Evolutionary conservation across 2,888 invertebrate species (phyloP).

Genomic region (Celastrina argiolus): DNA sequence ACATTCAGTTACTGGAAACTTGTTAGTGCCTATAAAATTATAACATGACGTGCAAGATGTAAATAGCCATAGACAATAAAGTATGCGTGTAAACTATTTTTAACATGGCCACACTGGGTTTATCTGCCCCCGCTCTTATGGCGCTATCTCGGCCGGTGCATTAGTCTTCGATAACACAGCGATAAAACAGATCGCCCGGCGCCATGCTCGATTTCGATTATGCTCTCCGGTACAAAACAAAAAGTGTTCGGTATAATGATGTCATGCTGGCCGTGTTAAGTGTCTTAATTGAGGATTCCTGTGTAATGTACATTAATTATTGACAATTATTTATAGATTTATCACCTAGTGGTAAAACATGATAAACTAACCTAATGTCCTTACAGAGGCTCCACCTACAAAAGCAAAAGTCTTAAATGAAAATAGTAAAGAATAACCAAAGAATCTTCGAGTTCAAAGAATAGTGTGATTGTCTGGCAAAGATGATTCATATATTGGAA

Average conservation of each 20-base stretch:
- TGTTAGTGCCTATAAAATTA: neutral
- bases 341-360: neutral
- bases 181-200: constrained; percentile 75
- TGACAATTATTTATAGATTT: constrained; percentile 23
- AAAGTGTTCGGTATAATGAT: constrained; percentile 70
- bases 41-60: neutral
- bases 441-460: no score
- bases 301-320: constrained; percentile 41
- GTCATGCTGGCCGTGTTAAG: constrained; percentile 60
- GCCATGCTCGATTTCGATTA: constrained; percentile 72
- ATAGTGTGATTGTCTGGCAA: no score
- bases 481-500: no score
- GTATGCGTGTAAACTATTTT: constrained; percentile 76
- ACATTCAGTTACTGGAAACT: neutral
- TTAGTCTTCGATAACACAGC: constrained; percentile 74
- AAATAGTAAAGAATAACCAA: no score
- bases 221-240: constrained; percentile 64
- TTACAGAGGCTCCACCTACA: no score
- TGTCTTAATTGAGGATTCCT: constrained; percentile 72
- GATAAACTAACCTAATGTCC: no score
- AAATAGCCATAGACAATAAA: constrained; percentile 48
- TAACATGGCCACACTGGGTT: constrained; percentile 75
- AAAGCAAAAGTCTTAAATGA: no score
- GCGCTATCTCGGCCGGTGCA: constrained; percentile 70
- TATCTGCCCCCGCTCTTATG: constrained; percentile 76